Percentiles rank a stretch among this genome's conserved stretches.
phyloP scores from a whole-genome alignment of 2,797 vertebrate species.

The Catamblyrhynchus diadema region DNA sequence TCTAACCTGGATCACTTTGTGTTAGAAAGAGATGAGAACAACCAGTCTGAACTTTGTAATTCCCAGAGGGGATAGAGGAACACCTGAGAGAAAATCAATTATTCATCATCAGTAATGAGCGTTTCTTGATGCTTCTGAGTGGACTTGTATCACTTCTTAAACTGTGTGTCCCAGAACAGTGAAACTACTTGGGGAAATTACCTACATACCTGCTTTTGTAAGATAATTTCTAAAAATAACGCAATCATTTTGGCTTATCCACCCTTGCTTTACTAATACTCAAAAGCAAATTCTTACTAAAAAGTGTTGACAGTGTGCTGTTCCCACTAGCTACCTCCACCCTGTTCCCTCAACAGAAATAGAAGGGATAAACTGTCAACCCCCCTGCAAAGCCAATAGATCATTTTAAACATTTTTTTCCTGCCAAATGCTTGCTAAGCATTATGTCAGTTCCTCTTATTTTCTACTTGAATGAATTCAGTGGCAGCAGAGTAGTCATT shows the following conservation, averaged over 20 bases:
- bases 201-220: background rate
- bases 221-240: background rate
- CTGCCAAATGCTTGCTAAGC: conserved; percentile 1
- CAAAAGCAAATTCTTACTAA: background rate
- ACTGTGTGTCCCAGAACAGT: background rate
- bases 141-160: background rate
- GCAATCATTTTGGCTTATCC: background rate
- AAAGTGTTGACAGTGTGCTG: background rate
- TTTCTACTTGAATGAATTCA: background rate
- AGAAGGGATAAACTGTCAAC: conserved; percentile 5
- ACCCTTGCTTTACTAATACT: background rate
- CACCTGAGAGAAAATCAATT: background rate
- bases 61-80: background rate
- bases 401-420: conserved; percentile 27
- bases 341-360: background rate
- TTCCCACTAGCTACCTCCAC: background rate
- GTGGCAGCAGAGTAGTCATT: conserved; percentile 10
- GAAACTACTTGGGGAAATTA: background rate
- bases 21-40: background rate
- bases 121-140: background rate
- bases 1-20: background rate
- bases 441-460: background rate
- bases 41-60: background rate
- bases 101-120: background rate
- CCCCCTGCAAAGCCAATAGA: background rate